Evolutionary conservation across 1,140 invertebrate genomes (phyloP).

Genomic region (Nixonia krombeini): DNA sequence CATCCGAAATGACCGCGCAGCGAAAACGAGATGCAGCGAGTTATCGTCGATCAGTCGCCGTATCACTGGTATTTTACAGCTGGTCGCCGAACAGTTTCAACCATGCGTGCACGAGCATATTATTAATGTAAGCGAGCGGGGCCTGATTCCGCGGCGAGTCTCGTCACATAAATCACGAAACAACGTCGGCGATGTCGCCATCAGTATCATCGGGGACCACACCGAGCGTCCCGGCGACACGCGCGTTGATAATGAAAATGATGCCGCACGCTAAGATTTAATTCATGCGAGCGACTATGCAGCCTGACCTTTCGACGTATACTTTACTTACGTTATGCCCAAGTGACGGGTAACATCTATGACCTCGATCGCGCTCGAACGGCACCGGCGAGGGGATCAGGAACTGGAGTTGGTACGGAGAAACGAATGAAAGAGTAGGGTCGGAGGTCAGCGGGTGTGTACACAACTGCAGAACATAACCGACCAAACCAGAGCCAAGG

Average conservation of each 20-base stretch:
- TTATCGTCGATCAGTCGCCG: no score
- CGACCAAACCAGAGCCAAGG: conserved; percentile 33
- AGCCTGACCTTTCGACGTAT: conserved; percentile 45
- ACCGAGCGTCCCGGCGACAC: conserved; percentile 32
- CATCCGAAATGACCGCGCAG: no score
- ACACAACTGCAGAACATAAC: conserved; percentile 48
- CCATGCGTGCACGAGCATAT: neutral
- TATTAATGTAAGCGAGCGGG: conserved; percentile 18
- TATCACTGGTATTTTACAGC: no score
- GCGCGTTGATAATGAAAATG: conserved; percentile 55
- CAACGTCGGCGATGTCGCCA: no score
- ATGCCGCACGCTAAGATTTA: conserved; percentile 38
- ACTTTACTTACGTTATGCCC: conserved; percentile 49
- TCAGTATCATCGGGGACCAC: conserved; percentile 26
- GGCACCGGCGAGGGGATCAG: conserved; percentile 46
- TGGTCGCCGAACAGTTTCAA: no score
- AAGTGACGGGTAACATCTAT: conserved; percentile 55
- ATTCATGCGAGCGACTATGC: conserved; percentile 44
- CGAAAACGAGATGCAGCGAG: no score
- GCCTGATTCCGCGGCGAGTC: conserved; percentile 24
- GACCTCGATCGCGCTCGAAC: conserved; percentile 50
- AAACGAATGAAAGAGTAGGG: conserved; percentile 19
- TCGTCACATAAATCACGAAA: conserved; percentile 24
- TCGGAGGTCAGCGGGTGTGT: conserved; percentile 45
- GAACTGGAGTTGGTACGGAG: conserved; percentile 43